Evolutionary conservation across 2,888 invertebrate genomes (phyloP).

Genomic region (Pheosia tremula): DNA sequence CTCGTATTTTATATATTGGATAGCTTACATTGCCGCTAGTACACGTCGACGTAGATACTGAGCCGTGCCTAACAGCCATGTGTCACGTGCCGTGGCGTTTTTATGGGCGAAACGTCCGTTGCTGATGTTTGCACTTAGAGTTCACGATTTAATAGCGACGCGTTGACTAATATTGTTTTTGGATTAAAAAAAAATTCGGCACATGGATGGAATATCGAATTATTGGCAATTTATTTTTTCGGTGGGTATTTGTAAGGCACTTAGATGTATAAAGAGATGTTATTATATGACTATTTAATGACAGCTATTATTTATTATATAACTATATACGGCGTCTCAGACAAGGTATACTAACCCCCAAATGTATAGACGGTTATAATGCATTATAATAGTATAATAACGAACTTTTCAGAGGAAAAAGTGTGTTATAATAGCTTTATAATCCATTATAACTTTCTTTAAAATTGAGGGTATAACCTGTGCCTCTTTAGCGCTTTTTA

Average conservation of each 20-base stretch:
- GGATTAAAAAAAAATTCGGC: slow-evolving; percentile 28
- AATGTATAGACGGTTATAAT: too few relatives aligned
- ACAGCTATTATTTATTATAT: too few relatives aligned
- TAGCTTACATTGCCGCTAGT: slow-evolving; percentile 39
- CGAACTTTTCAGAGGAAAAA: too few relatives aligned
- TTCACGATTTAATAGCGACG: slow-evolving; percentile 32
- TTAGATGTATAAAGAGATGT: background rate
- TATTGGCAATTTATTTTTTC: background rate
- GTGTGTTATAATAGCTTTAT: too few relatives aligned
- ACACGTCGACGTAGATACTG: slow-evolving; percentile 33
- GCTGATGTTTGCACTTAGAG: slow-evolving; percentile 40
- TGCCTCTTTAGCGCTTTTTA: too few relatives aligned
- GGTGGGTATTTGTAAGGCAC: background rate
- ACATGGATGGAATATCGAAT: slow-evolving; percentile 10
- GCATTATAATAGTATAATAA: too few relatives aligned
- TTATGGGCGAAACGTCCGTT: slow-evolving; percentile 39
- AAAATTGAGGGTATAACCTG: too few relatives aligned
- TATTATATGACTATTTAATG: too few relatives aligned
- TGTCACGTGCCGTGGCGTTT: slow-evolving; percentile 44
- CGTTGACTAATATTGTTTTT: slow-evolving; percentile 33
- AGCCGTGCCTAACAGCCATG: slow-evolving; percentile 34
- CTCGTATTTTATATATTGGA: slow-evolving; percentile 29
- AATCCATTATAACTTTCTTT: too few relatives aligned
- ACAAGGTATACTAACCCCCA: too few relatives aligned
- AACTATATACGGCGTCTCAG: too few relatives aligned